A percentile compares a stretch with the other conserved stretches of the same genome.
Evolutionary conservation across 1,140 invertebrate species (phyloP).

Genomic region (Trachymyrmex cornetzi): DNA sequence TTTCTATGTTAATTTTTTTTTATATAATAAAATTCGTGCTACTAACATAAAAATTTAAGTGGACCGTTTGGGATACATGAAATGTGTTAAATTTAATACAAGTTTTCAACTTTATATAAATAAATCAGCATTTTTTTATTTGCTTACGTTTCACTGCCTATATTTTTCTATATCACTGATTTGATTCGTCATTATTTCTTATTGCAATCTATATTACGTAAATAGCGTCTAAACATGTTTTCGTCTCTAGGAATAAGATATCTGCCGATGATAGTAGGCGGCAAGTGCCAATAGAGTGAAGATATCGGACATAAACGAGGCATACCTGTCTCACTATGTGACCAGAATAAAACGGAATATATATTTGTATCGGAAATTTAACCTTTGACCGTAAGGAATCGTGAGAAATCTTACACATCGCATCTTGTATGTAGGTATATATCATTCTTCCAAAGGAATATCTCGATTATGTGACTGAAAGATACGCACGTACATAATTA

Average conservation of each 20-base stretch:
- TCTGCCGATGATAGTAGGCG: slow-evolving; percentile 36
- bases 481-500: background rate
- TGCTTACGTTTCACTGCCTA: too few species aligned
- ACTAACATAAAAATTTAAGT: too few species aligned
- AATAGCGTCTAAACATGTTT: background rate
- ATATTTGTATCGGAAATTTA: slow-evolving; percentile 53
- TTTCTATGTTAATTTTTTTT: too few species aligned
- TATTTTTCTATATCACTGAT: too few species aligned
- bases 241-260: background rate
- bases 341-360: slow-evolving; percentile 51
- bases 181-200: background rate
- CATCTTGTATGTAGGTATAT: background rate
- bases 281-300: slow-evolving; percentile 52
- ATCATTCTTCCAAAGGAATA: background rate
- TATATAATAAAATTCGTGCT: too few species aligned
- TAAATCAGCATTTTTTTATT: too few species aligned
- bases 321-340: slow-evolving; percentile 15
- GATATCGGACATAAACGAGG: slow-evolving; percentile 54
- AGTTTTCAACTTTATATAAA: too few species aligned
- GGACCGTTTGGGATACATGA: too few species aligned
- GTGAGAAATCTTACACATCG: slow-evolving; percentile 9
- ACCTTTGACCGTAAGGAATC: slow-evolving; percentile 43
- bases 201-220: background rate
- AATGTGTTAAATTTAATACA: too few species aligned
- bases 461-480: background rate